Evolutionary conservation across 2,888 invertebrate genomes (phyloP).

Genomic region (Myopa testacea): DNA sequence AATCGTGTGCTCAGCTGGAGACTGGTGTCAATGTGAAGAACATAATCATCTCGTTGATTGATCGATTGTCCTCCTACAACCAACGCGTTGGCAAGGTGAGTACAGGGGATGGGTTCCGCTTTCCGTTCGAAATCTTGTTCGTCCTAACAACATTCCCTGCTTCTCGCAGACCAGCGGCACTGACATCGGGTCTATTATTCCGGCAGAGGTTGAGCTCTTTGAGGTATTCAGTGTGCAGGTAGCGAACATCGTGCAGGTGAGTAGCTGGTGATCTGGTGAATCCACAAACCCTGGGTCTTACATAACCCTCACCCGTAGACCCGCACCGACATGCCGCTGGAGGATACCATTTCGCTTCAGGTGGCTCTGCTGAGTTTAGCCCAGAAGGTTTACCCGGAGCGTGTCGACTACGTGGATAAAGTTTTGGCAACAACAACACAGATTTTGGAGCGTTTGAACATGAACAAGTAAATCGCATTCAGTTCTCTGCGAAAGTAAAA

Average conservation of each 20-base stretch:
- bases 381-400: conserved; percentile 95
- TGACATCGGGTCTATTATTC: conserved; percentile 73
- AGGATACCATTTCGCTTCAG: conserved; percentile 96
- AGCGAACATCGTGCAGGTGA: conserved; percentile 90
- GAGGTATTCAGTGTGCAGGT: conserved; percentile 99
- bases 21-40: conserved; percentile 97
- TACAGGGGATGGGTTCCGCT: background rate
- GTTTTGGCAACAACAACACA: conserved; percentile 91
- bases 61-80: conserved; percentile 86
- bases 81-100: conserved; percentile 76
- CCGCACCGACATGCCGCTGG: conserved; percentile 93
- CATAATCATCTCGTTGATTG: conserved; percentile 96
- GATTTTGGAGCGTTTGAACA: conserved; percentile 88
- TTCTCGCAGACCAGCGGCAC: conserved; percentile 66
- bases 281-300: background rate
- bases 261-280: conserved; percentile 8
- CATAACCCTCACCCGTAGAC: conserved; percentile 71
- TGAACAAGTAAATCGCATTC: conserved; percentile 75
- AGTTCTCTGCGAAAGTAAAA: background rate
- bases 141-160: background rate
- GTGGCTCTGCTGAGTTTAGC: conserved; percentile 94
- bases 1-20: conserved; percentile 97
- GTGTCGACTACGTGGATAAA: conserved; percentile 94
- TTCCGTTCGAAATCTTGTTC: background rate
- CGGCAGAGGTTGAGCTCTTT: conserved; percentile 92